These are phyloP conservation scores for Drosophila leontia DNA, from an alignment of 1,140 invertebrate species.

Conservation along the genomic window DNA sequence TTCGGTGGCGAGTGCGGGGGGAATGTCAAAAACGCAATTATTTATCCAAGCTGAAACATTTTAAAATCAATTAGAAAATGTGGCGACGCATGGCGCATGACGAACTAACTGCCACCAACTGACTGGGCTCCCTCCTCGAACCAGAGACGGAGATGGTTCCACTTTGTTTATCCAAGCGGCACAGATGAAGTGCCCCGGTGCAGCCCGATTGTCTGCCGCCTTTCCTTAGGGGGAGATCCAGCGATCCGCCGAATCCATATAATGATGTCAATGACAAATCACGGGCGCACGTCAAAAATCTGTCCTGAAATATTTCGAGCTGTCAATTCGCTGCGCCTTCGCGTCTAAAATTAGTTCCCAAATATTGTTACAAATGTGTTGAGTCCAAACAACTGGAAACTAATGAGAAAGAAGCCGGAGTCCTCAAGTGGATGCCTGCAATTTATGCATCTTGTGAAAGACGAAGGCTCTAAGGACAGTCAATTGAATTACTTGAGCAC, in stretches of 20 bases:
- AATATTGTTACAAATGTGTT: constrained; percentile 85
- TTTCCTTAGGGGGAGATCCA: constrained; percentile 38
- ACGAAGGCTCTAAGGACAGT: constrained; percentile 42
- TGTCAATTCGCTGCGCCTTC: constrained; percentile 70
- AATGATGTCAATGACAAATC: constrained; percentile 85
- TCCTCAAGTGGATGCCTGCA: constrained; percentile 63
- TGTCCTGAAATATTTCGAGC: constrained; percentile 80
- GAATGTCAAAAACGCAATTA: constrained; percentile 84
- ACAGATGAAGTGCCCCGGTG: constrained; percentile 77
- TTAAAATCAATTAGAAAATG: constrained; percentile 85
- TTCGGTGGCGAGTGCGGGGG: constrained; percentile 5
- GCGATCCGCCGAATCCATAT: constrained; percentile 18
- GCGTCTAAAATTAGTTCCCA: constrained; percentile 84
- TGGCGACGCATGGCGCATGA: constrained; percentile 81
- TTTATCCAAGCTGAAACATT: constrained; percentile 84
- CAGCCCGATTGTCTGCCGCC: constrained; percentile 70
- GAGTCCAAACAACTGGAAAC: constrained; percentile 80
- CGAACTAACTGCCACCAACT: constrained; percentile 31
- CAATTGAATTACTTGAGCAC: constrained; percentile 60
- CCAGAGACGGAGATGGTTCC: constrained; percentile 2
- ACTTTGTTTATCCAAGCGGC: constrained; percentile 78
- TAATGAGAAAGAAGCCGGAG: constrained; percentile 18
- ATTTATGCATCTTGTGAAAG: constrained; percentile 73
- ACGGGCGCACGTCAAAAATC: constrained; percentile 84
- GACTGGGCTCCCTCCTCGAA: constrained; percentile 3